Percentiles rank a stretch among this genome's conserved stretches.
Conservation (phyloP, 37 sponge, comb jelly and placozoan species). For the Axinella damicornis region DNA sequence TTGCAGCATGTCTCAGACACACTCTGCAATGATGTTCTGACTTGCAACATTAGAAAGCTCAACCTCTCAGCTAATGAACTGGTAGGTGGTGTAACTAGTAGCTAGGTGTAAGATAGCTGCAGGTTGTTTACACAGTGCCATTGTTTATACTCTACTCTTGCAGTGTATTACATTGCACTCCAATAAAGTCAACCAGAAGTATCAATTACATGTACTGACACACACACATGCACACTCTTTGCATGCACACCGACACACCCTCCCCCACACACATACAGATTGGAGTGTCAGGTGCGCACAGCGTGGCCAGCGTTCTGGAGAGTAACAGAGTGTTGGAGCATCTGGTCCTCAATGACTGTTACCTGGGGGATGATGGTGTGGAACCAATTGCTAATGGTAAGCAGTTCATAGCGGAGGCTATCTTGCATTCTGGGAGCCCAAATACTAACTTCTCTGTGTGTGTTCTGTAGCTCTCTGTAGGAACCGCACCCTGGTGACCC, state of each 20-base stretch:
- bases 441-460: not conserved
- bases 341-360: constrained; percentile 77
- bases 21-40: constrained; percentile 62
- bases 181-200: too few relatives aligned
- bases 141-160: too few relatives aligned
- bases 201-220: too few relatives aligned
- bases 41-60: constrained; percentile 75
- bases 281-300: constrained; percentile 62
- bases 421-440: too few relatives aligned
- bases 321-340: constrained; percentile 78
- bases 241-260: too few relatives aligned
- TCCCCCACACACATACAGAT: constrained; percentile 60
- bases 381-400: constrained; percentile 76
- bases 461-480: constrained; percentile 61
- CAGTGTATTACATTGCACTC: too few relatives aligned
- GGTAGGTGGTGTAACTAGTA: too few relatives aligned
- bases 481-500: constrained; percentile 71
- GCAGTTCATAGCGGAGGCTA: not conserved
- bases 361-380: constrained; percentile 70
- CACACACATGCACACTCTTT: too few relatives aligned
- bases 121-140: too few relatives aligned
- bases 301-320: constrained; percentile 65
- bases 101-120: too few relatives aligned
- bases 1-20: constrained; percentile 65
- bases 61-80: constrained; percentile 71